phyloP scores from a whole-genome alignment of 2,888 invertebrate genomes.

The Yponomeuta malinellus region DNA sequence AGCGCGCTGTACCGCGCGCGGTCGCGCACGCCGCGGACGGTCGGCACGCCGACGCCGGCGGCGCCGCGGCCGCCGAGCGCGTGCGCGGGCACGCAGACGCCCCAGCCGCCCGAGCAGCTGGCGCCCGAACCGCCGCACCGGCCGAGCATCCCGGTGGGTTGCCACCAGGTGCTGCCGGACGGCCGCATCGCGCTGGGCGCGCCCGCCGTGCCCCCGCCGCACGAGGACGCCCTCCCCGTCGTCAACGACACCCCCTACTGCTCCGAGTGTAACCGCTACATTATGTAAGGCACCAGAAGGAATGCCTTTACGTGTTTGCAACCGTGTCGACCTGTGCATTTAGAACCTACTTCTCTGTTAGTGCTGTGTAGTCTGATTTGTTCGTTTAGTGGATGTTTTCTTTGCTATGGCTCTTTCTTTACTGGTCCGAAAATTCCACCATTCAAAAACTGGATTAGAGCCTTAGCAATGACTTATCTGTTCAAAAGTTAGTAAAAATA shows the following conservation, averaged over 20 bases:
- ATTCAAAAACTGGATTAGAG: constrained; percentile 24
- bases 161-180: constrained; percentile 69
- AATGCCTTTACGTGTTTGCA: constrained; percentile 71
- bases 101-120: constrained; percentile 27
- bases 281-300: constrained; percentile 82
- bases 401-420: constrained; percentile 34
- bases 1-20: constrained; percentile 73
- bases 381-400: constrained; percentile 36
- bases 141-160: constrained; percentile 73
- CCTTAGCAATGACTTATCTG: constrained; percentile 26
- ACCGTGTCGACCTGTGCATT: constrained; percentile 70
- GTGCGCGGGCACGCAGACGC: constrained; percentile 24
- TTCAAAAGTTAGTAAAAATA: constrained; percentile 10
- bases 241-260: constrained; percentile 81
- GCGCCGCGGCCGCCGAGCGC: constrained; percentile 37
- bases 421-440: not conserved
- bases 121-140: constrained; percentile 56
- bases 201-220: constrained; percentile 37
- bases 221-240: constrained; percentile 51
- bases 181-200: constrained; percentile 68
- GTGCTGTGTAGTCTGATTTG: constrained; percentile 5
- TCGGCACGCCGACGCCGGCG: constrained; percentile 60
- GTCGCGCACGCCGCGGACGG: constrained; percentile 35
- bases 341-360: constrained; percentile 37
- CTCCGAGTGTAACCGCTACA: constrained; percentile 89